phyloP scores from a whole-genome alignment of 2,888 invertebrate genomes.

The Anthrax anthrax region DNA sequence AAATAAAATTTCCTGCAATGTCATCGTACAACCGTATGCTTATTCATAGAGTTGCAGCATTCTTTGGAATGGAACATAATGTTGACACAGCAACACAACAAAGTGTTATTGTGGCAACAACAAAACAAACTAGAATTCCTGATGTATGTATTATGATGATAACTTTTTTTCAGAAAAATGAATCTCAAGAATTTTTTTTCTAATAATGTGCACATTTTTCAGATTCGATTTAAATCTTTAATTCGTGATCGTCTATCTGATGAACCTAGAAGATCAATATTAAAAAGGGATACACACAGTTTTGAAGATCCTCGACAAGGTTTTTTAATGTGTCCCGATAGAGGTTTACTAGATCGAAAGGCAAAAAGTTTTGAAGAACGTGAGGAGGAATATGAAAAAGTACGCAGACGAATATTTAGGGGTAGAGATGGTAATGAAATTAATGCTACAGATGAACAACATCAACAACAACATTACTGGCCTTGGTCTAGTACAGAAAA shows the following conservation, averaged over 20 bases:
- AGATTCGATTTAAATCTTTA: constrained; percentile 55
- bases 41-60: constrained; percentile 84
- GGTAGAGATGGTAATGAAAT: constrained; percentile 20
- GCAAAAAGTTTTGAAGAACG: constrained; percentile 85
- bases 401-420: constrained; percentile 66
- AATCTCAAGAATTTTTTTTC: too few species aligned
- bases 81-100: constrained; percentile 68
- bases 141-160: constrained; percentile 21
- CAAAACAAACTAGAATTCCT: constrained; percentile 36
- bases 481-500: constrained; percentile 44
- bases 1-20: constrained; percentile 80
- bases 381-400: constrained; percentile 78
- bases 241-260: constrained; percentile 52
- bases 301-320: constrained; percentile 52
- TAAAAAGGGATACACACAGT: constrained; percentile 69
- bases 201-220: neutral
- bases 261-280: constrained; percentile 58
- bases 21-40: constrained; percentile 94
- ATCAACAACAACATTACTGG: constrained; percentile 10
- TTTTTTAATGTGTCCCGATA: constrained; percentile 44
- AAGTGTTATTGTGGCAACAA: constrained; percentile 74
- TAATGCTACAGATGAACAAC: constrained; percentile 7
- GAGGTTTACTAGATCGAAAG: constrained; percentile 49
- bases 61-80: constrained; percentile 89
- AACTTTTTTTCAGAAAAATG: too few species aligned